A percentile compares a stretch with the other conserved stretches of the same genome.
These are phyloP conservation scores for Gortyna flavago DNA, from an alignment of 2,888 invertebrate genomes.

Conservation along the genomic window DNA sequence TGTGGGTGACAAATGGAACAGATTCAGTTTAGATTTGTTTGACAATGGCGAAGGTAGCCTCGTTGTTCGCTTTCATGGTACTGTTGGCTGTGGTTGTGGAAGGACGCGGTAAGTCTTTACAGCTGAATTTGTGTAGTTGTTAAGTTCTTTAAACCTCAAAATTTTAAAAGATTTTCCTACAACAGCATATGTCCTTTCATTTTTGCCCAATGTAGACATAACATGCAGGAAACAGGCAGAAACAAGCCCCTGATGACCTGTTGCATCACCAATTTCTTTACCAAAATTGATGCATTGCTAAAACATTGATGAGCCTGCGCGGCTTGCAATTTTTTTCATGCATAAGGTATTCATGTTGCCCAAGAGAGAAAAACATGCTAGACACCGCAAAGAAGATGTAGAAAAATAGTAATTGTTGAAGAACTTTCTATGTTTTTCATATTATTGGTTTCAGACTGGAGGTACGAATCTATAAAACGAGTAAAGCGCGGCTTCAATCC, in stretches of 20 bases:
- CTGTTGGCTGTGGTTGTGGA: constrained; percentile 62
- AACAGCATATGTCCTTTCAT: neutral
- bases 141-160: neutral
- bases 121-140: neutral
- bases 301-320: too few relatives aligned
- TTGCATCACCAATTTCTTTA: neutral
- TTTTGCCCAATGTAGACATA: neutral
- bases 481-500: constrained; percentile 74
- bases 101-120: constrained; percentile 55
- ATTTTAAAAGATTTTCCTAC: neutral
- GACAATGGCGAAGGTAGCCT: constrained; percentile 60
- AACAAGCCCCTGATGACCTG: too few relatives aligned
- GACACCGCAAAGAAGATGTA: neutral
- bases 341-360: neutral
- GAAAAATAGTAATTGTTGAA: neutral
- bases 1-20: constrained; percentile 40
- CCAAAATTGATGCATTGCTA: neutral
- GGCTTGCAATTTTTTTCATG: neutral
- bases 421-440: neutral
- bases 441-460: constrained; percentile 52
- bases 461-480: constrained; percentile 62
- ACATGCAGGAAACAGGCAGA: neutral
- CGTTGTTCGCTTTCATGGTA: constrained; percentile 56
- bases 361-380: neutral
- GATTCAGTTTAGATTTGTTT: constrained; percentile 24